Evolutionary conservation across 2,113 vertebrate genomes (phyloP).

Genomic region (Drymodes brunneopygia): DNA sequence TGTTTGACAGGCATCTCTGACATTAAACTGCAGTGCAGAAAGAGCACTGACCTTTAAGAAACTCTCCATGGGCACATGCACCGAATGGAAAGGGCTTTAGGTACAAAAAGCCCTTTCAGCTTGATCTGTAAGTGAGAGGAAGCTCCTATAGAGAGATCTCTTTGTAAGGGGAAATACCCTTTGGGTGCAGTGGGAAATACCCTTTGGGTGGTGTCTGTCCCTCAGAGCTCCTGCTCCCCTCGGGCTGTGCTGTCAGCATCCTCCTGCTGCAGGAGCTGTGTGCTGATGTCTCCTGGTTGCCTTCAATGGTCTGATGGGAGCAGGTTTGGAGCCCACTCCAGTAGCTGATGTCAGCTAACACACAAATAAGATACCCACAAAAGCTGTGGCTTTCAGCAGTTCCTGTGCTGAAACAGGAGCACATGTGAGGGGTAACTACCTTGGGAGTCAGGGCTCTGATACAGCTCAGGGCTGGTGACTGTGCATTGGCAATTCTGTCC

Average conservation of each 20-base stretch:
- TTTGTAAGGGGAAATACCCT: accelerated
- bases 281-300: background rate
- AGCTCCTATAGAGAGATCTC: accelerated
- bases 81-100: background rate
- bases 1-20: background rate
- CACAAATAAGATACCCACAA: background rate
- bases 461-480: background rate
- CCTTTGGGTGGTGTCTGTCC: accelerated
- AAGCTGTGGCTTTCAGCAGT: background rate
- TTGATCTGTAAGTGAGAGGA: background rate
- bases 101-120: background rate
- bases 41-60: background rate
- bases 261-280: background rate
- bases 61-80: accelerated
- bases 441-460: background rate
- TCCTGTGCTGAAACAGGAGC: background rate
- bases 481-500: background rate
- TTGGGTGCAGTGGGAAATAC: background rate
- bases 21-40: background rate
- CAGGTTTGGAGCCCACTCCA: accelerated
- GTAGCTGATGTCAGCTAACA: background rate
- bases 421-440: background rate
- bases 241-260: background rate
- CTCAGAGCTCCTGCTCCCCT: background rate
- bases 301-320: background rate